A percentile compares a stretch with the other conserved stretches of the same genome.
Conservation (phyloP, 2,888 invertebrate genomes). For the Drosophila fungiperda region DNA sequence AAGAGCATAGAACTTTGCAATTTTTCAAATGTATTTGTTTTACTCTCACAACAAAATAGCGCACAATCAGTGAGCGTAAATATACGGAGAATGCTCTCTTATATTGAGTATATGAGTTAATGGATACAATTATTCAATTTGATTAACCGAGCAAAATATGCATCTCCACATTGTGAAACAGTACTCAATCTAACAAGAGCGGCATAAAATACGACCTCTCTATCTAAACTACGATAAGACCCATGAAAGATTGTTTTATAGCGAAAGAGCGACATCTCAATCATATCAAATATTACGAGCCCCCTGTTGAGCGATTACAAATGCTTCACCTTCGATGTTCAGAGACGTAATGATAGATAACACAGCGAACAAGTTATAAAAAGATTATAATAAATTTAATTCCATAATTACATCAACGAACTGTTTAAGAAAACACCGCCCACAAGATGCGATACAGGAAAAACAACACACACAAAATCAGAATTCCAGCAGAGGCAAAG, state of each 20-base stretch:
- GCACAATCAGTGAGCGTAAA: neutral
- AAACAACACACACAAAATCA: conserved; percentile 66
- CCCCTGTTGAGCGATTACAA: neutral
- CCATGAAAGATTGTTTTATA: conserved; percentile 5
- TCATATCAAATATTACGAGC: neutral
- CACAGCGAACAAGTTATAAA: neutral
- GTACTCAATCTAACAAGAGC: neutral
- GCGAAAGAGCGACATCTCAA: neutral
- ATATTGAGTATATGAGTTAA: neutral
- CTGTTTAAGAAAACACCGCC: conserved; percentile 75
- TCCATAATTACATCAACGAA: conserved; percentile 2
- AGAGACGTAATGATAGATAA: neutral
- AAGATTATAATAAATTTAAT: conserved; percentile 22
- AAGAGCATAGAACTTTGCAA: neutral
- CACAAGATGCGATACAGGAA: conserved; percentile 73
- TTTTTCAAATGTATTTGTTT: neutral
- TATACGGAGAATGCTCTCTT: neutral
- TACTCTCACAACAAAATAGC: neutral
- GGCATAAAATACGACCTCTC: neutral
- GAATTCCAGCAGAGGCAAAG: conserved; percentile 74
- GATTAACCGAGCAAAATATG: neutral
- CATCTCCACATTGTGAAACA: neutral
- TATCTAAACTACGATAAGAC: neutral
- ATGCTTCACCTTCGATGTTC: neutral
- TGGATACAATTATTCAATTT: conserved; percentile 1